These are phyloP conservation scores for roundworm (Caenorhabditis elegans) DNA, from an alignment of 1,140 invertebrate species.

Conservation along the genomic window WBcel235 BX284605.5:14680001-14680500, in stretches of 20 bases:
- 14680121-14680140: neutral
- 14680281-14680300: too few species aligned
- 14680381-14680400: neutral
- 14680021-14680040: too few species aligned
- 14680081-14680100: neutral
- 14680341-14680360: neutral
- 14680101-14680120: neutral
- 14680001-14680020: neutral
- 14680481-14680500: constrained; percentile 60
- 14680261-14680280: neutral
- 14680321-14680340: constrained; percentile 34
- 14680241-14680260: too few species aligned
- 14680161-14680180: too few species aligned
- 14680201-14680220: too few species aligned
- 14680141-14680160: too few species aligned
- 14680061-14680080: neutral
- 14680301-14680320: neutral
- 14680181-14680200: neutral
- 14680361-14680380: constrained; percentile 20
- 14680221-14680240: neutral
- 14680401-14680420: constrained; percentile 34
- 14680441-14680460: constrained; percentile 62
- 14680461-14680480: constrained; percentile 60
- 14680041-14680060: too few species aligned
- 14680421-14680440: constrained; percentile 55